These are phyloP conservation scores for Shinisaurus crocodilurus DNA, from an alignment of 2,113 vertebrate species.

Conservation along the genomic window DNA sequence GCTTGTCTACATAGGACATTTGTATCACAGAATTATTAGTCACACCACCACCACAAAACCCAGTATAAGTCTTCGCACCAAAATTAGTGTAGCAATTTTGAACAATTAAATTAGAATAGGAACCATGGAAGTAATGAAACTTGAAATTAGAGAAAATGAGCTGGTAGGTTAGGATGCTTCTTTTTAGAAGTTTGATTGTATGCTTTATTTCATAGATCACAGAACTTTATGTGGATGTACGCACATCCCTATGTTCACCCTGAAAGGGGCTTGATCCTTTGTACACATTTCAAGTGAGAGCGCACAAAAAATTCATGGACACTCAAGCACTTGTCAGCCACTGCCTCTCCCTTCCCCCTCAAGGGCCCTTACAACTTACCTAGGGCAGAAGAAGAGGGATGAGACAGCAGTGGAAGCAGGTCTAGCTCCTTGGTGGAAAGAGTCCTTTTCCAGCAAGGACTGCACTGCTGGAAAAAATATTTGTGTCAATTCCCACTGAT, in stretches of 20 bases:
- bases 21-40: background rate
- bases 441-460: background rate
- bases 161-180: background rate
- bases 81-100: background rate
- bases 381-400: background rate
- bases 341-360: too few relatives aligned
- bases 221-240: too few relatives aligned
- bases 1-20: background rate
- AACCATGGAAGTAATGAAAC: background rate
- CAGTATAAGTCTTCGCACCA: background rate
- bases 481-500: background rate
- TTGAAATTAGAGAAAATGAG: constrained; percentile 29
- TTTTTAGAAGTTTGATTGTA: background rate
- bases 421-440: background rate
- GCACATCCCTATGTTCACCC: background rate
- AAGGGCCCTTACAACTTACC: background rate
- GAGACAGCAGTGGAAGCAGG: background rate
- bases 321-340: background rate
- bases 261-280: too few relatives aligned
- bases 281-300: background rate
- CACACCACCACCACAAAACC: background rate
- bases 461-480: background rate
- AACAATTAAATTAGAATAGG: background rate
- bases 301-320: background rate
- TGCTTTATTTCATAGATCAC: too few relatives aligned